Percentiles rank a stretch among this genome's conserved stretches.
These are phyloP conservation scores for Rhopilema esculentum DNA, from an alignment of 30 jellyfish, hydroid and myxozoan genomes.

Conservation along the genomic window DNA sequence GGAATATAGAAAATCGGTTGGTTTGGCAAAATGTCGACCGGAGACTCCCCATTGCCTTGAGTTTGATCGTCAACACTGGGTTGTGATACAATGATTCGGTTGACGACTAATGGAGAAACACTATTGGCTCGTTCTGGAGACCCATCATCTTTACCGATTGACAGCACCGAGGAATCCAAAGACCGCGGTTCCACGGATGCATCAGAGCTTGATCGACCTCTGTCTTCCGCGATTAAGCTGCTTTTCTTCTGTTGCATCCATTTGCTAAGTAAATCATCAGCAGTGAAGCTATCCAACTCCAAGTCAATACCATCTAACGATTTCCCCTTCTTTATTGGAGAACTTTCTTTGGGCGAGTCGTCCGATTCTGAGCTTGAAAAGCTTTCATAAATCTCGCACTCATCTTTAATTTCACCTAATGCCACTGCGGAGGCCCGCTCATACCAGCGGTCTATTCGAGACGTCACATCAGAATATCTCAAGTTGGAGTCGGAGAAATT, in stretches of 20 bases:
- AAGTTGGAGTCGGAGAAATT: constrained; percentile 46
- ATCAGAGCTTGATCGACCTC: constrained; percentile 59
- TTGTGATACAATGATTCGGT: constrained; percentile 62
- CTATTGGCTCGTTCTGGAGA: neutral
- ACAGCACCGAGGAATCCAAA: constrained; percentile 46
- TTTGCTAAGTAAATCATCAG: constrained; percentile 44
- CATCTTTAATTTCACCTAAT: constrained; percentile 17
- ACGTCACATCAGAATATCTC: constrained; percentile 34
- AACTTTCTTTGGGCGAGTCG: constrained; percentile 2
- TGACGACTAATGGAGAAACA: neutral
- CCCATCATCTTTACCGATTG: constrained; percentile 29
- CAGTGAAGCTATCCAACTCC: constrained; percentile 31
- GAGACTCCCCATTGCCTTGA: neutral
- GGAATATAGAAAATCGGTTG: constrained; percentile 69
- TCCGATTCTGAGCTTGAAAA: constrained; percentile 68
- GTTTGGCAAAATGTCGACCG: constrained; percentile 26
- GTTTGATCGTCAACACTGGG: constrained; percentile 46
- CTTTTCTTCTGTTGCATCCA: constrained; percentile 72
- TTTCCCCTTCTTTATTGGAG: constrained; percentile 33
- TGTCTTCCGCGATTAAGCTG: constrained; percentile 31
- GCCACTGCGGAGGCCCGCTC: constrained; percentile 62
- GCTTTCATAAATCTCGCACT: constrained; percentile 35
- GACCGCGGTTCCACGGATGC: constrained; percentile 47
- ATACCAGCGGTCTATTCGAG: constrained; percentile 61
- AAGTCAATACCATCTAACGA: constrained; percentile 42